Base-by-base conservation (phyloP, 64 coral and sea anemone species). In the Catalaphyllia jardinei region DNA sequence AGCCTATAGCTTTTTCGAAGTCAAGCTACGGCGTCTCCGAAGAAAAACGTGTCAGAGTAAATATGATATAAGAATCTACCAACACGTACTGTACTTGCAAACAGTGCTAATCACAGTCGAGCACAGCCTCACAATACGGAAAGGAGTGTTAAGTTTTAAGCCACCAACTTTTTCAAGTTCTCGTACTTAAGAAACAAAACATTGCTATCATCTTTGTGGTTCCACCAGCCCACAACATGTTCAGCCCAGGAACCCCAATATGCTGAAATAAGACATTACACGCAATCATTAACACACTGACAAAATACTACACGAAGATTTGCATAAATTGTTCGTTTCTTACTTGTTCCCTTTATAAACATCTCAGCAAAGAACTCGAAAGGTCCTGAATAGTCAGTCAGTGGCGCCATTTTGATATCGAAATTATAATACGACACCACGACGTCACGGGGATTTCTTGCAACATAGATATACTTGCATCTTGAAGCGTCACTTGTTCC, bases 151-250 rank as follows among this genome's bases (percentile, higher is more conserved):
- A 12, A 10, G 29, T 29, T 16, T 29, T 8, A 77, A 22, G 11
- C 65, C 65, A 79, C 76, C 29, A 52, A 89, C 88, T 89, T 72
- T 33, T 89, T 89, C 39, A 89, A 51, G 62, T 89, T 77, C 24
- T 89, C 88, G 25, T 89, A 89, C 77, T 89, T 89, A 8, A 89
- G 88, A 63, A 52, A 79, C 31, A 89, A 65, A 80, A 89, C 67
- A 61, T 89, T 89, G n/a, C 25, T 7, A 15, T 89, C 57, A 76
- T 79, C 87, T 78, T 35, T 55, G 60, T 89, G 55, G 19, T 29
- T 60, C 75, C 87, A 78, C 87, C 87, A 89, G 18, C 74, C 75
- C 35, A 79, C 75, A 27, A 89, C 87, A 52, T 89, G 87, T 52
- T 89, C 76, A 22, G 77, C 18, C 87, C 87, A 89, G 8, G 29